Conservation (phyloP, 2,888 invertebrate species). For the Eupithecia vulgata region DNA sequence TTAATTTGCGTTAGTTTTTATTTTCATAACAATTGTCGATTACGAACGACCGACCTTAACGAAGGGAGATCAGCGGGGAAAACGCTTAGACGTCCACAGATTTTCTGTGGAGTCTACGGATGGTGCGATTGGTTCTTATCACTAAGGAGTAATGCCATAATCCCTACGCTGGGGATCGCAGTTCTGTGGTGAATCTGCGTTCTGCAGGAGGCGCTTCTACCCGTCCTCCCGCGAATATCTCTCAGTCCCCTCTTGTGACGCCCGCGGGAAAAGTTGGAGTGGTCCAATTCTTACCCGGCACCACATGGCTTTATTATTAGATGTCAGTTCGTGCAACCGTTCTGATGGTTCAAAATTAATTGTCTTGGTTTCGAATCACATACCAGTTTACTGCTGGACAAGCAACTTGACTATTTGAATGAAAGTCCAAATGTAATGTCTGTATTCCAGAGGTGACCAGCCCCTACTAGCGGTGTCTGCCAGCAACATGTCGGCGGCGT, state of each 20-base stretch:
- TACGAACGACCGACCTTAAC: neutral
- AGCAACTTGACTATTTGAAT: neutral
- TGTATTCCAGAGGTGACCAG: conserved; percentile 79
- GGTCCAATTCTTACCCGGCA: too few species aligned
- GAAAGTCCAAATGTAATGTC: neutral
- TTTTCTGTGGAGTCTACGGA: too few species aligned
- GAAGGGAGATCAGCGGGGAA: neutral
- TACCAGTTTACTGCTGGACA: neutral
- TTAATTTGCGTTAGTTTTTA: neutral
- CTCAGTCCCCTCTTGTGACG: too few species aligned
- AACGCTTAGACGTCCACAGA: neutral
- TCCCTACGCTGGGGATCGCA: too few species aligned
- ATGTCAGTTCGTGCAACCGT: too few species aligned
- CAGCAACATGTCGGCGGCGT: conserved; percentile 88
- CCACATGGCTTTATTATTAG: too few species aligned
- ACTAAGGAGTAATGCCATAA: too few species aligned
- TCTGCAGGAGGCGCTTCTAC: too few species aligned
- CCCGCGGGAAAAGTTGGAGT: too few species aligned
- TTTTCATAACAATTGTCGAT: neutral
- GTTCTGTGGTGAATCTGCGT: too few species aligned
- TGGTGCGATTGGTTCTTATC: too few species aligned
- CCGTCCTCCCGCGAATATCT: too few species aligned
- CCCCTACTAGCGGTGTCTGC: conserved; percentile 89
- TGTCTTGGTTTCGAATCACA: neutral
- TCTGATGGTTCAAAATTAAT: neutral